Conservation (phyloP, 2,888 invertebrate species). For the Mongoloraphidia duomilia region DNA sequence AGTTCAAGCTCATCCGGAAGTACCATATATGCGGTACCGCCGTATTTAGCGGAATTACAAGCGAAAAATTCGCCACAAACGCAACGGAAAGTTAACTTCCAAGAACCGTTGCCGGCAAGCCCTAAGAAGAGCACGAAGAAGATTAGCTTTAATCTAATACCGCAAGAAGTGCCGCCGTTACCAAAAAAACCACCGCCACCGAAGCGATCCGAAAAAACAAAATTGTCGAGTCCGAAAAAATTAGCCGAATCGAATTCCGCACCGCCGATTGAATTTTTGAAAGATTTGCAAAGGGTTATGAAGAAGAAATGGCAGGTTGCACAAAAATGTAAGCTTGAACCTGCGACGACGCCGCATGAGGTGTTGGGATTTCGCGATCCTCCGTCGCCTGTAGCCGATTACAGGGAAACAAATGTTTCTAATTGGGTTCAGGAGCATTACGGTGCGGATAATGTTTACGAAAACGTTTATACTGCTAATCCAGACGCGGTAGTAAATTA, state of each 20-base stretch:
- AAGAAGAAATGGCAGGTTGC: constrained; percentile 88
- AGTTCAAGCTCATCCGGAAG: constrained; percentile 30
- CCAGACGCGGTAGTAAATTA: constrained; percentile 30
- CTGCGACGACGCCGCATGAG: constrained; percentile 79
- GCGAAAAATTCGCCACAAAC: constrained; percentile 36
- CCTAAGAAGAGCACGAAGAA: constrained; percentile 44
- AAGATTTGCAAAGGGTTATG: constrained; percentile 84
- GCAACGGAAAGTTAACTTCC: constrained; percentile 46
- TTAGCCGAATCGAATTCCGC: constrained; percentile 55
- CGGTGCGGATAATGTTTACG: constrained; percentile 58
- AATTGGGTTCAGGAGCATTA: constrained; percentile 86
- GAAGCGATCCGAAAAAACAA: constrained; percentile 58
- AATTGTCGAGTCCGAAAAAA: constrained; percentile 62
- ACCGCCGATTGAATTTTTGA: constrained; percentile 69
- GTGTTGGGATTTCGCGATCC: constrained; percentile 81
- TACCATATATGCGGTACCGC: constrained; percentile 20
- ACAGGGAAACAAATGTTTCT: constrained; percentile 71
- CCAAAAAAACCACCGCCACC: constrained; percentile 61
- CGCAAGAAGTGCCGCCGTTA: constrained; percentile 39
- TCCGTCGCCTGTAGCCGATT: constrained; percentile 51
- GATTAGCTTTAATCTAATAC: constrained; percentile 45
- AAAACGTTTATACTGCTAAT: constrained; percentile 48
- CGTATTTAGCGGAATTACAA: constrained; percentile 42
- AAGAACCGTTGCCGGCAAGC: constrained; percentile 38
- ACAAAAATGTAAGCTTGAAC: constrained; percentile 79